These are phyloP conservation scores for Leptobrachium leishanense DNA, from an alignment of 2,113 vertebrate species.

Conservation along the genomic window DNA sequence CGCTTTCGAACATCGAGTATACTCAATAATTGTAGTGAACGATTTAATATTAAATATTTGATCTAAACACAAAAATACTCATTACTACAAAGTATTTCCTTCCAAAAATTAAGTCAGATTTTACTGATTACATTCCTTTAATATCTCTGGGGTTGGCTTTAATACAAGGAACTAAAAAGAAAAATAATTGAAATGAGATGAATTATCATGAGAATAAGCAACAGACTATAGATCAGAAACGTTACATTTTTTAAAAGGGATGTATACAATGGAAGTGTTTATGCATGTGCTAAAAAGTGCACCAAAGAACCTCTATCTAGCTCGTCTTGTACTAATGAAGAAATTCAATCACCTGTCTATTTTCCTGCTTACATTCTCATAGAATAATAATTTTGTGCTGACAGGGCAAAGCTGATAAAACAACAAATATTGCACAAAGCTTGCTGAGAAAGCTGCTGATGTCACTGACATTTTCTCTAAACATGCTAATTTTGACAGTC, in stretches of 20 bases:
- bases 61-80: too few species aligned
- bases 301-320: conserved; percentile 53
- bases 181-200: too few species aligned
- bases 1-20: too few species aligned
- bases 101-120: too few species aligned
- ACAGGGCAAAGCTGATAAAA: conserved; percentile 58
- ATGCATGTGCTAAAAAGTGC: conserved; percentile 1
- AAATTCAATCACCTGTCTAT: conserved; percentile 65
- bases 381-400: conserved; percentile 55
- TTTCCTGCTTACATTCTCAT: conserved; percentile 51
- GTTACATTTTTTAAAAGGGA: conserved; percentile 25
- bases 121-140: too few species aligned
- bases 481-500: conserved; percentile 52
- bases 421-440: conserved; percentile 55
- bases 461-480: conserved; percentile 62
- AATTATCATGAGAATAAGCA: too few species aligned
- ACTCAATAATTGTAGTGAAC: too few species aligned
- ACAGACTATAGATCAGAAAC: neutral
- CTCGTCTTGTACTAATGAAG: conserved; percentile 58
- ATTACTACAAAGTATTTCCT: too few species aligned
- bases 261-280: neutral
- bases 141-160: too few species aligned
- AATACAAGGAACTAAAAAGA: too few species aligned
- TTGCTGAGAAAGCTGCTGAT: conserved; percentile 57
- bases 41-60: too few species aligned